Percentiles rank a stretch among this genome's conserved stretches.
Evolutionary conservation across 2,888 invertebrate genomes (phyloP).

Genomic region (Cephus pygmeus): DNA sequence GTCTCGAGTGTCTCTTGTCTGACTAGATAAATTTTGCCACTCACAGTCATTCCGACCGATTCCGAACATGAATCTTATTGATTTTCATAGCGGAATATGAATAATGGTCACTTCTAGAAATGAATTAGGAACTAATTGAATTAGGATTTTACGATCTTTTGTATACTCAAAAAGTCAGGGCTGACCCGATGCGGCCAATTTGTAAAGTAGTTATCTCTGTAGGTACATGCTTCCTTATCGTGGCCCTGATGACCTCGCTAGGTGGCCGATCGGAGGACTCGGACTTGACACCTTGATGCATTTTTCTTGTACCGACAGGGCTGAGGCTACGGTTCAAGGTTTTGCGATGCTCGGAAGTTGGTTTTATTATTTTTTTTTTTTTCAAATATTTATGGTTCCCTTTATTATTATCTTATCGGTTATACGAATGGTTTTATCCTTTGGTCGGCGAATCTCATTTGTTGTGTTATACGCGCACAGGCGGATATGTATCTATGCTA

Average conservation of each 20-base stretch:
- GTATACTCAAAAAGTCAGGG: not conserved
- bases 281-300: slow-evolving; percentile 47
- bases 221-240: not conserved
- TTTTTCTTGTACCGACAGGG: slow-evolving; percentile 45
- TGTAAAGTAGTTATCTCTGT: not conserved
- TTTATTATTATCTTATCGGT: not conserved
- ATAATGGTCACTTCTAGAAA: not conserved
- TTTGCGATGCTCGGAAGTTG: slow-evolving; percentile 34
- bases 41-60: not conserved
- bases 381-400: not conserved
- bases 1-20: not conserved
- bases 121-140: not conserved
- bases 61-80: not conserved
- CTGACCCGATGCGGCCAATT: not conserved
- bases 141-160: not conserved
- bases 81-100: not conserved
- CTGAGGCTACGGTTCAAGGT: slow-evolving; percentile 43
- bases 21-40: not conserved
- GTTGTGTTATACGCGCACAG: not conserved
- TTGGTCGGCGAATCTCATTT: not conserved
- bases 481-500: not conserved
- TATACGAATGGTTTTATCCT: not conserved
- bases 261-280: slow-evolving; percentile 17
- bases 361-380: not conserved
- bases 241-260: not conserved